Evolutionary conservation across 2,113 vertebrate genomes (phyloP).

Genomic region (Gnathonemus longibarbis): DNA sequence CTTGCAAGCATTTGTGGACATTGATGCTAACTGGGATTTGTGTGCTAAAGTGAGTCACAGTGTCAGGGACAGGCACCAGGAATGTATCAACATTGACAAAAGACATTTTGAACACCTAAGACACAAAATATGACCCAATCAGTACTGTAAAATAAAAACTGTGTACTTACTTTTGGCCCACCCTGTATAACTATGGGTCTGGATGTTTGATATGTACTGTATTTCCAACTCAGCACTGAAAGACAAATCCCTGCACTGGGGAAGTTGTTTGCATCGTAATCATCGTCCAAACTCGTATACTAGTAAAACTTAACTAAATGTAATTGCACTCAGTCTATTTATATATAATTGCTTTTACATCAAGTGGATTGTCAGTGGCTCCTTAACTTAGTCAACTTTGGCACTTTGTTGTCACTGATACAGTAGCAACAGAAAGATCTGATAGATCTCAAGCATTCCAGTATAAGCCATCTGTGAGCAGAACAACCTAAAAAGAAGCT

Average conservation of each 20-base stretch:
- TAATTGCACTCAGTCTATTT: not conserved
- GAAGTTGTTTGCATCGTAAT: not conserved
- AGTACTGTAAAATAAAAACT: not conserved
- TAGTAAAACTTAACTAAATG: not conserved
- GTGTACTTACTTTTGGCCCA: not conserved
- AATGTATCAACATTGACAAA: not conserved
- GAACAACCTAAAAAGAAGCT: not conserved
- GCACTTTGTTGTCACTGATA: not conserved
- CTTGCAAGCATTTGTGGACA: not conserved
- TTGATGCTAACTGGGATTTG: not conserved
- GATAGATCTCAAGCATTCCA: not conserved
- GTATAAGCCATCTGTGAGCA: not conserved
- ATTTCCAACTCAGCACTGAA: not conserved
- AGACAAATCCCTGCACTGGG: not conserved
- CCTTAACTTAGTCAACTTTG: not conserved
- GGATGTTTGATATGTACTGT: not conserved
- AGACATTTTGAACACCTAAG: not conserved
- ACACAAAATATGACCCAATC: not conserved
- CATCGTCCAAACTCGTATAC: not conserved
- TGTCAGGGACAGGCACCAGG: not conserved
- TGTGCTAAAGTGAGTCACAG: not conserved
- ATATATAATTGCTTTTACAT: not conserved
- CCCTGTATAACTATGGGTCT: not conserved
- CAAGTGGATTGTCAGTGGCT: not conserved
- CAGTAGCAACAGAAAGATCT: not conserved